Evolutionary conservation across 2,797 vertebrate species (phyloP).

Genomic region (Diglossa cyanea): DNA sequence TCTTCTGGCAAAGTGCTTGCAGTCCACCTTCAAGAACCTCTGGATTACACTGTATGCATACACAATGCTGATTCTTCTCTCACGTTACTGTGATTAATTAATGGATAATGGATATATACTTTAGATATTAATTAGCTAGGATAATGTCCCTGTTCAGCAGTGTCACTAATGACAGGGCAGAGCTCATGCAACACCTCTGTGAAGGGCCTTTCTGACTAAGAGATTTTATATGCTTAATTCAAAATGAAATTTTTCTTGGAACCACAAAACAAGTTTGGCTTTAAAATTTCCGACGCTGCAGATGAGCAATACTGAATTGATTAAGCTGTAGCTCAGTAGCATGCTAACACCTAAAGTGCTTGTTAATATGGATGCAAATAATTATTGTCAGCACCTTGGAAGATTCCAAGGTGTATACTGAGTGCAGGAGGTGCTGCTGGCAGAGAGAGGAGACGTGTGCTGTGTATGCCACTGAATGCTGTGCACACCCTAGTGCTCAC

Average conservation of each 20-base stretch:
- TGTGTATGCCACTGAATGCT: not conserved
- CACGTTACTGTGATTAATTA: constrained; percentile 5
- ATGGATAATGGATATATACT: not conserved
- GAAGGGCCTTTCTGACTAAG: not conserved
- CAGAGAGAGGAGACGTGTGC: not conserved
- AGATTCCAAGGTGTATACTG: not conserved
- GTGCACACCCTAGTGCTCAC: not conserved
- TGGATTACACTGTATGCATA: not conserved
- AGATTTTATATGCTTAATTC: not conserved
- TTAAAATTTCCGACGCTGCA: rapidly evolving
- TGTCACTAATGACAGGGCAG: not conserved
- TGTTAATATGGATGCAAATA: not conserved
- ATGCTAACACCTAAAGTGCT: not conserved
- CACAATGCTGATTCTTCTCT: not conserved
- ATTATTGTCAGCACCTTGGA: not conserved
- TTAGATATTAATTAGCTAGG: not conserved
- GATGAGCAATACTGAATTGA: not conserved
- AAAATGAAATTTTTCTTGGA: not conserved
- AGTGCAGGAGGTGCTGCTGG: not conserved
- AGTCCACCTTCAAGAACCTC: not conserved
- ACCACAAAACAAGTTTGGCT: not conserved
- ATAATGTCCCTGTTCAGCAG: not conserved
- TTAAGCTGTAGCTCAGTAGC: not conserved
- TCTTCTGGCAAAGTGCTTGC: not conserved
- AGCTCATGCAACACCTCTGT: not conserved